phyloP scores from a whole-genome alignment of 2,113 vertebrate species.

The Sinocyclocheilus grahami region DNA sequence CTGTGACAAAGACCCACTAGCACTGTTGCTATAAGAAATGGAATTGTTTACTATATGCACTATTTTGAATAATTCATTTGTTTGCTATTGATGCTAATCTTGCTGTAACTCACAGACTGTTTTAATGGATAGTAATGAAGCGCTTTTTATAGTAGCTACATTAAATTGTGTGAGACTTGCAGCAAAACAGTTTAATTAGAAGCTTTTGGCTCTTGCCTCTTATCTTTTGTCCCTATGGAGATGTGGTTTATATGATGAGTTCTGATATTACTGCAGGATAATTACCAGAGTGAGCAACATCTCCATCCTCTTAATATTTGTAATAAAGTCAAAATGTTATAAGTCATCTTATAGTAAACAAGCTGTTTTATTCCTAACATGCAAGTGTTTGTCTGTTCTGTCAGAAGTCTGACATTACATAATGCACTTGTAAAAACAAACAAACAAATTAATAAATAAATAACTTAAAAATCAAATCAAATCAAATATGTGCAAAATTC shows the following conservation, averaged over 20 bases:
- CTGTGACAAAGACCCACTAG: background rate
- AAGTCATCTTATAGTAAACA: slow-evolving; percentile 2
- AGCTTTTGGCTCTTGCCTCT: slow-evolving; percentile 3
- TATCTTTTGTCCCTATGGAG: slow-evolving; percentile 47
- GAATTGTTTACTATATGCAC: background rate
- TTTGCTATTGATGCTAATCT: background rate
- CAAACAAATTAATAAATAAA: no score
- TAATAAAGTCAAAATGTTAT: background rate
- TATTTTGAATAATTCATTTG: slow-evolving; percentile 2
- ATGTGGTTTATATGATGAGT: slow-evolving; percentile 47
- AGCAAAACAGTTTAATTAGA: slow-evolving; percentile 38
- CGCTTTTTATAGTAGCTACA: background rate
- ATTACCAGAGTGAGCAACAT: slow-evolving; percentile 30
- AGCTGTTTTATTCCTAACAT: background rate
- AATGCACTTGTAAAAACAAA: background rate
- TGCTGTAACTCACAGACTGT: background rate
- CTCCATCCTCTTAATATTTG: background rate
- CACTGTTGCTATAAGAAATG: background rate
- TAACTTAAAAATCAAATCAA: no score
- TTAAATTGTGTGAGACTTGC: slow-evolving; percentile 27
- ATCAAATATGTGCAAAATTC: no score
- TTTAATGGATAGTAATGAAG: background rate
- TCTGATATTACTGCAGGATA: slow-evolving; percentile 42
- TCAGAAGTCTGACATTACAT: background rate
- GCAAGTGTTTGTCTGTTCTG: background rate